Base-by-base conservation (phyloP, 2,888 invertebrate genomes). In the Nymphalis c-album region DNA sequence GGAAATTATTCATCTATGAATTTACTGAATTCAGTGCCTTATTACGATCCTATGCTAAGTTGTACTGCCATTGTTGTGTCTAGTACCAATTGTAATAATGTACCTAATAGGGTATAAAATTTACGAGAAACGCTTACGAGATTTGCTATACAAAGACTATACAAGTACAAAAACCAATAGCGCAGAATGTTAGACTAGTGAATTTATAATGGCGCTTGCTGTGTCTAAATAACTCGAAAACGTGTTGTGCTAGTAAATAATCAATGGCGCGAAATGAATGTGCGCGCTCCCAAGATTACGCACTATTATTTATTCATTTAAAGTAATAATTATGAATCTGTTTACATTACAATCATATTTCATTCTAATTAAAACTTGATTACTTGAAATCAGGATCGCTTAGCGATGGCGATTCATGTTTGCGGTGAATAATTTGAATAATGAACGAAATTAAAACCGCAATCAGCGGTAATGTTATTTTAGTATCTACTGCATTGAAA, bases 1-100 rank as follows among this genome's bases (percentile, higher is more conserved):
- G 10, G 53, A 65, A 65, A 65, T 60, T 60, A 65, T 46, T 64
- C 46, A 46, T 20, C 64, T 53, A 60, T 53, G 64, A 60, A 65
- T 60, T 65, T 53, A 40, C 40, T 45, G 48, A 65, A 65, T 60
- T 64, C 51, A 64, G 40, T 50, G 60, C 64, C 60, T 60, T 64
- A 13, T 51, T 51, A 60, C 45, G 53, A 31, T 65, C 26, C 17
- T 26, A 16, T 53, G 17, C 7, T 53, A 7, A 26, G 17, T 17
- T 22, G 0, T 26, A 16, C 4, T 26, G 7, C 16, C 5, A 17
- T 17, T 17, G 17, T 53, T 53, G 13, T 17, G 8, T 18, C 10
- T 13, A 1, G 5, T 53, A 17, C 13, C 17, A 53, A 17, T 53
- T 53, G 17, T 26, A 17, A 53, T 26, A 26, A 31, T 26, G 26